Base-by-base conservation (phyloP, 2,113 vertebrate species). In the Scalopus aquaticus region DNA sequence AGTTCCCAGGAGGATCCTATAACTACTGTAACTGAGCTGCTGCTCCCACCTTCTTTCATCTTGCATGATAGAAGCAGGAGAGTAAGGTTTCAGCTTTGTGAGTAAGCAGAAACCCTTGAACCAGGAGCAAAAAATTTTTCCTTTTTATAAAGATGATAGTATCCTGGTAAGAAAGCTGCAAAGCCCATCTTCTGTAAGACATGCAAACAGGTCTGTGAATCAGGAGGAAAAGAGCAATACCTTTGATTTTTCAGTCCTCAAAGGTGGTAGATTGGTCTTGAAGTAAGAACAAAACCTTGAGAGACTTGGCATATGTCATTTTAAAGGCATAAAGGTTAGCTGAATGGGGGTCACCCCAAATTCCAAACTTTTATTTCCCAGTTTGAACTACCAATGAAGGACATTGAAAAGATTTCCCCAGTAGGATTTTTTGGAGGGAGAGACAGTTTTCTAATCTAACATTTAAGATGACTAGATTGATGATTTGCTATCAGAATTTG, bases 11-110 rank as follows among this genome's bases (percentile, higher is more conserved):
- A 84, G 93, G 37, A 39, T 58, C 72, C n/a, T 73, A 46, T 96
- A 44, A 44, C 44, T 86, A 91, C 37, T n/a, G n/a, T n/a, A n/a
- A n/a, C n/a, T 79, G 88, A 95, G 65, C 69, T 95, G 44, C 69
- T 79, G 58, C 58, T n/a, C 64, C 37, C 70, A 28, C 79, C 79
- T 76, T 88, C 80, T 92, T 94, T 76, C 78, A 90, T 89, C 56
- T 79, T 24, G 79, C 7, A 42, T 51, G 64, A 83, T 87, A 81
- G 84, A 88, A 92, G 54, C 44, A 44, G 44, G 70, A 87, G 91
- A 88, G 37, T 93, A 90, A 95, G 80, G 65, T 90, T 96, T 95
- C 95, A 80, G 24, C 42, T 81, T 83, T 95, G 76, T 77, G n/a
- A 92, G 58, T 76, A 69, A 95, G 17, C n/a, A 76, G 46, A 94